phyloP scores from a whole-genome alignment of 2,113 vertebrate species.

The Laticauda colubrina region DNA sequence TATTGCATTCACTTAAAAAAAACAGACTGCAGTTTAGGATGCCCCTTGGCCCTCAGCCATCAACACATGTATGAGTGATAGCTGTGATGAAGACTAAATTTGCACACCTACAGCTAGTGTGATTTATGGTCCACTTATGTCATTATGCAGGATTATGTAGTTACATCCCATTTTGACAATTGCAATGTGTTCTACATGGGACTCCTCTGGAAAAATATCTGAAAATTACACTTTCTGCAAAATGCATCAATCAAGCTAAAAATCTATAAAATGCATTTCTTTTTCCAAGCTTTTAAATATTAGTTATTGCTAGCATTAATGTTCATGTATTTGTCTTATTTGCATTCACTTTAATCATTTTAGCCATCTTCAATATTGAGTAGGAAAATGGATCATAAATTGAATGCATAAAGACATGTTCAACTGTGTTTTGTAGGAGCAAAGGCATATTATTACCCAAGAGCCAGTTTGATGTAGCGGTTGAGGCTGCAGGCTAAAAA shows the following conservation, averaged over 20 bases:
- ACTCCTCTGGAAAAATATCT: neutral
- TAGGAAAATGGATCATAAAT: neutral
- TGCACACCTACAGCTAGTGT: neutral
- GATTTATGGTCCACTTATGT: neutral
- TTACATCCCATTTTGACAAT: neutral
- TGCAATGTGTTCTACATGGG: neutral
- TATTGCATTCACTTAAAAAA: neutral
- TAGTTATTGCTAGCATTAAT: neutral
- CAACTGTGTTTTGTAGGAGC: neutral
- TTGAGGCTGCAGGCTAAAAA: neutral
- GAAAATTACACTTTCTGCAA: neutral
- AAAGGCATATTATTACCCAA: neutral
- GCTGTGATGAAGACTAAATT: neutral
- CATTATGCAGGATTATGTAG: neutral
- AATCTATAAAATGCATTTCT: neutral
- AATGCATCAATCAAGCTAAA: neutral
- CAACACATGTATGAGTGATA: neutral
- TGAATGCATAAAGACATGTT: neutral
- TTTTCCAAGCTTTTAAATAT: neutral
- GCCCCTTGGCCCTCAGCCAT: neutral
- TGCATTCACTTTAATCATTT: neutral
- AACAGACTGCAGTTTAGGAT: too few relatives aligned
- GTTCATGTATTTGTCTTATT: neutral
- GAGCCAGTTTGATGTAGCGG: neutral
- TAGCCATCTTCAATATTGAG: neutral